Percentiles rank a stretch among this genome's conserved stretches.
Evolutionary conservation across 2,888 invertebrate genomes (phyloP).

Genomic region (Tromatobia lineatoria): DNA sequence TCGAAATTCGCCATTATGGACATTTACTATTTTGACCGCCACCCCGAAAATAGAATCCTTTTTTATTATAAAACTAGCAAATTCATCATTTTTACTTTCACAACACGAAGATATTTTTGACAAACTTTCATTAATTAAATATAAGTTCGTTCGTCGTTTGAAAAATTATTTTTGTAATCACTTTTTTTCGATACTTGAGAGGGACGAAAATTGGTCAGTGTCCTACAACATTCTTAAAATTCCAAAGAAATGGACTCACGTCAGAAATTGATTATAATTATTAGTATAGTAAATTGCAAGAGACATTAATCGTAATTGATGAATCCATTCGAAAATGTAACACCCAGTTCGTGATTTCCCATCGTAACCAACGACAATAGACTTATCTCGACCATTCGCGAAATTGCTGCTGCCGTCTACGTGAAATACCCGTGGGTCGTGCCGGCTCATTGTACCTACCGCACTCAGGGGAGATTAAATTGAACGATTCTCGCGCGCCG

Average conservation of each 20-base stretch:
- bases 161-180: too few species aligned
- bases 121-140: too few species aligned
- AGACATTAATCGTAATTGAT: constrained; percentile 18
- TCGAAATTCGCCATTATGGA: too few species aligned
- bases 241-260: not conserved
- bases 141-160: too few species aligned
- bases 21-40: too few species aligned
- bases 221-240: too few species aligned
- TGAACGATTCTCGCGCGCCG: constrained; percentile 62
- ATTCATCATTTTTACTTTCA: too few species aligned
- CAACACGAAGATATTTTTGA: too few species aligned
- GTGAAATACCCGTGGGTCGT: constrained; percentile 21
- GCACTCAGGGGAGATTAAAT: constrained; percentile 65
- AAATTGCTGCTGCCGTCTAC: constrained; percentile 45
- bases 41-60: too few species aligned
- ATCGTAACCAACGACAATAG: constrained; percentile 36
- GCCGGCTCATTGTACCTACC: constrained; percentile 57
- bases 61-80: too few species aligned
- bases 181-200: too few species aligned
- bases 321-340: constrained; percentile 7
- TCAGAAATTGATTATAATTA: not conserved
- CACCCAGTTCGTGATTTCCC: constrained; percentile 18
- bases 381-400: constrained; percentile 42
- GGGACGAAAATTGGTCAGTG: too few species aligned
- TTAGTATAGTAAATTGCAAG: not conserved